Evolutionary conservation across 2,797 vertebrate species (phyloP).

Genomic region (Dromococcyx pavoninus): DNA sequence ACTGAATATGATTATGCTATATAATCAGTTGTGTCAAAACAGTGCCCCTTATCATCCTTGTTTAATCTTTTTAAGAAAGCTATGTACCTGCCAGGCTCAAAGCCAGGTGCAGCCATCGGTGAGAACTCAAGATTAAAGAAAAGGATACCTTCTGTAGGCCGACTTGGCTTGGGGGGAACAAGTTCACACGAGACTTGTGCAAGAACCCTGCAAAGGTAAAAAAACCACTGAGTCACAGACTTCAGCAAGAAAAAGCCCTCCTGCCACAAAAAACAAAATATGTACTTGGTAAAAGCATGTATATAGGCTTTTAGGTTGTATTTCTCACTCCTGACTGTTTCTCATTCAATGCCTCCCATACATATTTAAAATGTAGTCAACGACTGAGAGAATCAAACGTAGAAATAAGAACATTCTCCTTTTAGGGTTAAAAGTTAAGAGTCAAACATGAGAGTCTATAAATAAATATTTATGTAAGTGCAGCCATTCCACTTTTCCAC

Average conservation of each 20-base stretch:
- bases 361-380: rapidly evolving
- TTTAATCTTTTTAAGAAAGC: neutral
- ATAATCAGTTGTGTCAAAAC: neutral
- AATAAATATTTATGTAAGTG: rapidly evolving
- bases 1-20: rapidly evolving
- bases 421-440: neutral
- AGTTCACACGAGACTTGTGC: constrained; percentile 95
- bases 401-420: neutral
- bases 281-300: rapidly evolving
- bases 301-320: neutral
- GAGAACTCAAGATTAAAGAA: constrained; percentile 95
- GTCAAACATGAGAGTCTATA: rapidly evolving
- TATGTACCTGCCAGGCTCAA: constrained; percentile 90
- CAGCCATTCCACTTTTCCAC: neutral
- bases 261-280: neutral
- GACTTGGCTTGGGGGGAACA: constrained; percentile 88
- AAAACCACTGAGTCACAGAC: neutral
- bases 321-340: neutral
- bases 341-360: rapidly evolving
- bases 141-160: constrained; percentile 93
- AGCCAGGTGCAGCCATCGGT: constrained; percentile 92
- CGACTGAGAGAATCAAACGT: rapidly evolving
- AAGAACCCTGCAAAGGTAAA: constrained; percentile 83
- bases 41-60: neutral
- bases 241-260: rapidly evolving